phyloP scores from a whole-genome alignment of 2,797 vertebrate species.

The Takifugu ocellatus region DNA sequence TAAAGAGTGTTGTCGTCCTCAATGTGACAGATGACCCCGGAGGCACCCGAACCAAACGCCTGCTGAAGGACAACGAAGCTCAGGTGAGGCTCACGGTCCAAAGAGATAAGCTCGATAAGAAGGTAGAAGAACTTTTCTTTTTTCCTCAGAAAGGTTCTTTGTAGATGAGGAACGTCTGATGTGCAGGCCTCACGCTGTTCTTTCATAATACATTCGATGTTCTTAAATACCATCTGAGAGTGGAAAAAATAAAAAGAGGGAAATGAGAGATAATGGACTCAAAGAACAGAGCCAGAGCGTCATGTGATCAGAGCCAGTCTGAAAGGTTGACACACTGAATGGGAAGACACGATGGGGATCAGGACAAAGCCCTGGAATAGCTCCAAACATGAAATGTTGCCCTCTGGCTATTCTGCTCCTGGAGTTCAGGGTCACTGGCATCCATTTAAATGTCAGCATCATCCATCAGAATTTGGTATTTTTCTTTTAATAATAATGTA shows the following conservation, averaged over 20 bases:
- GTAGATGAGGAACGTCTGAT: too few relatives aligned
- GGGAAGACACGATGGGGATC: background rate
- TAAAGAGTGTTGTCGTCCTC: constrained; percentile 85
- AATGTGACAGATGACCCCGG: constrained; percentile 84
- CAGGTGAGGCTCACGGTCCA: constrained; percentile 68
- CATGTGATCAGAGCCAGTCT: constrained; percentile 36
- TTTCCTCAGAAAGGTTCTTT: too few relatives aligned
- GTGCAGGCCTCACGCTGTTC: too few relatives aligned
- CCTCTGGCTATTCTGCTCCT: background rate
- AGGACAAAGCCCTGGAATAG: too few relatives aligned
- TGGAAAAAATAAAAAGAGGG: too few relatives aligned
- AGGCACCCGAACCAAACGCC: constrained; percentile 76
- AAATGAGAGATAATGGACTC: background rate
- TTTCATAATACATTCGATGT: too few relatives aligned
- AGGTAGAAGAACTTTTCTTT: too few relatives aligned
- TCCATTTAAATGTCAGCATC: constrained; percentile 9
- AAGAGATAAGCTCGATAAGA: too few relatives aligned
- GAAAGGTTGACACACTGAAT: constrained; percentile 9
- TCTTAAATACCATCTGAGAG: too few relatives aligned
- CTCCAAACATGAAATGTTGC: constrained; percentile 1
- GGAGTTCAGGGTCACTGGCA: constrained; percentile 4
- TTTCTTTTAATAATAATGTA: constrained; percentile 6
- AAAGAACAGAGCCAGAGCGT: constrained; percentile 24
- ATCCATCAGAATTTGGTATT: constrained; percentile 24
- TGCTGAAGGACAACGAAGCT: constrained; percentile 87